Percentiles rank a stretch among this genome's conserved stretches.
phyloP scores from a whole-genome alignment of 2,888 invertebrate species.

The Craniophora ligustri region DNA sequence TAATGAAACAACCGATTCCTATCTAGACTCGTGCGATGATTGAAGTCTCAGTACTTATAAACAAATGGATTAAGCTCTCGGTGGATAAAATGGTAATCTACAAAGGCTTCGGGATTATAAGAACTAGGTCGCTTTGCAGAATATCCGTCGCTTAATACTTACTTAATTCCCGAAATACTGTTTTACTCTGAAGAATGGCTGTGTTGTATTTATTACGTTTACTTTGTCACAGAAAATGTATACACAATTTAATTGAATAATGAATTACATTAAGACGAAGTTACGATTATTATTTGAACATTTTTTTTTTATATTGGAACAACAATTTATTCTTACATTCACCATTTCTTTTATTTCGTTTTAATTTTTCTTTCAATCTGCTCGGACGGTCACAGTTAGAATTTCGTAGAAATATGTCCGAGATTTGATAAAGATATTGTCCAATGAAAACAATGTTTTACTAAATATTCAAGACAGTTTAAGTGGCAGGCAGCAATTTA shows the following conservation, averaged over 20 bases:
- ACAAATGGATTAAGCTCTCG: conserved; percentile 18
- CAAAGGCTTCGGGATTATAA: conserved; percentile 21
- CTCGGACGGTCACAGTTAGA: conserved; percentile 12
- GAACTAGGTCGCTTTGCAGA: conserved; percentile 13
- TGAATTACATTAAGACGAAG: conserved; percentile 25
- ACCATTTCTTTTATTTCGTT: conserved; percentile 13
- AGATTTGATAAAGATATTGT: too few relatives aligned
- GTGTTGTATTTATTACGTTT: neutral
- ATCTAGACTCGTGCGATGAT: conserved; percentile 69
- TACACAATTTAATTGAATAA: conserved; percentile 13
- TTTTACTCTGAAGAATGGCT: neutral
- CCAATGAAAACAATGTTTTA: conserved; percentile 33
- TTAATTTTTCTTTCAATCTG: conserved; percentile 10
- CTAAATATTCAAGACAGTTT: conserved; percentile 34
- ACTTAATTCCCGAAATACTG: conserved; percentile 5
- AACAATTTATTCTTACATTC: conserved; percentile 15
- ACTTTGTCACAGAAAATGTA: neutral
- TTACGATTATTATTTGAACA: conserved; percentile 19
- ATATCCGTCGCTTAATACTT: conserved; percentile 7
- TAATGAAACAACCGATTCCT: conserved; percentile 75
- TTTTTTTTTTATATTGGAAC: conserved; percentile 25
- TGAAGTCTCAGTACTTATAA: conserved; percentile 52
- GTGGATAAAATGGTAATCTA: conserved; percentile 7
- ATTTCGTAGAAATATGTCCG: conserved; percentile 7
- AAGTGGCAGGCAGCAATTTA: conserved; percentile 26